Evolutionary conservation across 2,113 vertebrate species (phyloP).

Genomic region (Bathybates hornii): DNA sequence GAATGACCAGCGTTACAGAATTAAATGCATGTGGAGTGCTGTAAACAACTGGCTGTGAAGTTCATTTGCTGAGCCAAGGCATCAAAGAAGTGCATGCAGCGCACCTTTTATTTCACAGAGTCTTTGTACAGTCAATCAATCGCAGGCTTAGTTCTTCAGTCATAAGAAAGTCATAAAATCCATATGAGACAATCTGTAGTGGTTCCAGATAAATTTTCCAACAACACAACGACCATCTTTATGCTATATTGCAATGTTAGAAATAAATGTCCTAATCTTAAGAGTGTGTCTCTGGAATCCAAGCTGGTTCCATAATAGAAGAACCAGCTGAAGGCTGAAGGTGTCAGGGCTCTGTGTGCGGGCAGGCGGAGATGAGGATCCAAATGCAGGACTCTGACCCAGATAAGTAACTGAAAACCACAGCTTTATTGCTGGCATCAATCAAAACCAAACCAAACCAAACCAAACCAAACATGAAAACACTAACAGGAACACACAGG

Average conservation of each 20-base stretch:
- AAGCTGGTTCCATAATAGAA: not conserved
- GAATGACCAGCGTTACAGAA: constrained; percentile 53
- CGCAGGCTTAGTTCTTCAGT: not conserved
- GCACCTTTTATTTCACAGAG: not conserved
- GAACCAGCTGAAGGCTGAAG: not conserved
- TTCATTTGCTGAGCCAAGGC: not conserved
- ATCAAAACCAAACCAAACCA: too few relatives aligned
- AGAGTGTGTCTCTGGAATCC: not conserved
- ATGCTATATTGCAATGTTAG: not conserved
- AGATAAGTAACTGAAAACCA: too few relatives aligned
- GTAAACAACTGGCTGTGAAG: constrained; percentile 28
- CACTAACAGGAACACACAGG: not conserved
- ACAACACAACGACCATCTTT: not conserved
- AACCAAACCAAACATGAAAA: too few relatives aligned
- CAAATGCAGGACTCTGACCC: too few relatives aligned
- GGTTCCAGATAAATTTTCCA: not conserved
- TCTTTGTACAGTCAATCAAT: not conserved
- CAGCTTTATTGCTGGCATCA: too few relatives aligned
- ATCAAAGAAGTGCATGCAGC: not conserved
- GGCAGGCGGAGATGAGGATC: too few relatives aligned
- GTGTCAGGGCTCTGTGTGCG: too few relatives aligned
- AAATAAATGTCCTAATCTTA: not conserved
- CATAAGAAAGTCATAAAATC: not conserved
- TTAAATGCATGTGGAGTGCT: constrained; percentile 50
- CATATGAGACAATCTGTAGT: not conserved